Evolutionary conservation across 2,797 vertebrate species (phyloP).

Genomic region (Cossypha niveicapilla): DNA sequence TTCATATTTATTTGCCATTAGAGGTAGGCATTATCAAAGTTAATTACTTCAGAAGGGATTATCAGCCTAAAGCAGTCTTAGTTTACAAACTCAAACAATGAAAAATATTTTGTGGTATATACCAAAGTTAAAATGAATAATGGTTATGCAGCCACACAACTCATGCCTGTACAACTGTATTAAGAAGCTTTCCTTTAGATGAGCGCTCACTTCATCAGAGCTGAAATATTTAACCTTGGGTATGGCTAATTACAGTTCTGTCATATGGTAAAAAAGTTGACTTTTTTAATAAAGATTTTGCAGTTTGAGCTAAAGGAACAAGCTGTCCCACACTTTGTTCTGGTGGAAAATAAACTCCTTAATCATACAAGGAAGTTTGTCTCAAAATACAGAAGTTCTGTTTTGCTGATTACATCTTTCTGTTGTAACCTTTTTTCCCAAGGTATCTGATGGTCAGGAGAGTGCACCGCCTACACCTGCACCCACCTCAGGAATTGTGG

Average conservation of each 20-base stretch:
- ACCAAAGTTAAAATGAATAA: background rate
- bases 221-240: background rate
- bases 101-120: background rate
- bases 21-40: background rate
- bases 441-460: slow-evolving; percentile 89
- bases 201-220: background rate
- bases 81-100: background rate
- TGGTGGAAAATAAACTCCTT: background rate
- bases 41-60: background rate
- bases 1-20: background rate
- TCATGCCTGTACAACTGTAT: background rate
- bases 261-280: background rate
- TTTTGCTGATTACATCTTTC: background rate
- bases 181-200: background rate
- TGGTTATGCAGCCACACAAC: background rate
- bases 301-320: background rate
- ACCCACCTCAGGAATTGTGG: slow-evolving; percentile 89
- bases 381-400: background rate
- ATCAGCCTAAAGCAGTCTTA: background rate
- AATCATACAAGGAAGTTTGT: background rate
- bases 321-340: background rate
- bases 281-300: background rate
- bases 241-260: background rate
- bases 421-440: background rate
- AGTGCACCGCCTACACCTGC: slow-evolving; percentile 82